Evolutionary conservation across 2,113 vertebrate species (phyloP), one percentile per base, ranked within the genome.

Genomic region (Eira barbara): DNA sequence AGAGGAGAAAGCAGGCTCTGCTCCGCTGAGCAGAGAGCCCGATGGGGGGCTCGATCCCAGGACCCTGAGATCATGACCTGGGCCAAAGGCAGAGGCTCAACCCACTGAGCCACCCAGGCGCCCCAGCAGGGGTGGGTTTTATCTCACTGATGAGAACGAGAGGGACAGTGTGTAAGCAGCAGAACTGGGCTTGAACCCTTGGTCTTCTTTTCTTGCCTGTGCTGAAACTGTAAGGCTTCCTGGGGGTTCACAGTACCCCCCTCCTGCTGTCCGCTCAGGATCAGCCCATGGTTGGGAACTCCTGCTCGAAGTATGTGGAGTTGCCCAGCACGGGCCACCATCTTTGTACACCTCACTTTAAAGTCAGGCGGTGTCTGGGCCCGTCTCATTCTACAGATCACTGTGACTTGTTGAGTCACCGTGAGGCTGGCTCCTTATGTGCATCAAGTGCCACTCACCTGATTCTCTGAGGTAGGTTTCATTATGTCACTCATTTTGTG

Each of bases 151-250:
- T 13, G 17, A 90, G 36, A 73, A 29, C 0, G 34, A n/a, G 4
- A 5, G 27, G 18, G 29, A 31, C 7, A 39, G 17, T 61, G 34
- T 65, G 18, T 34, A 42, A n/a, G 71, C 23, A 29, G 74, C 6
- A 20, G 59, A 55, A 21, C 25, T 8, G 61, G 89, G 23, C 69
- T 87, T 0, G 1, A 14, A 7, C 73, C 76, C 59, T 39, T 34
- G 12, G 49, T 1, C 1, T 55, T 57, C 42, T 81, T n/a, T n/a
- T 87, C 21, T 61, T 27, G 3, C 9, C 0, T n/a, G 2, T 0
- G 5, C 57, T 36, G 9, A 67, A 49, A 39, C 47, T 45, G 23
- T 20, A 2, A 73, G 80, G 45, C 78, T 49, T 65, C 49, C 0
- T 21, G 1, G 20, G 42, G 80, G 23, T 47, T 86, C 17, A 5